Conservation (phyloP, 1,140 invertebrate species). For the Hesperophylax magnus region DNA sequence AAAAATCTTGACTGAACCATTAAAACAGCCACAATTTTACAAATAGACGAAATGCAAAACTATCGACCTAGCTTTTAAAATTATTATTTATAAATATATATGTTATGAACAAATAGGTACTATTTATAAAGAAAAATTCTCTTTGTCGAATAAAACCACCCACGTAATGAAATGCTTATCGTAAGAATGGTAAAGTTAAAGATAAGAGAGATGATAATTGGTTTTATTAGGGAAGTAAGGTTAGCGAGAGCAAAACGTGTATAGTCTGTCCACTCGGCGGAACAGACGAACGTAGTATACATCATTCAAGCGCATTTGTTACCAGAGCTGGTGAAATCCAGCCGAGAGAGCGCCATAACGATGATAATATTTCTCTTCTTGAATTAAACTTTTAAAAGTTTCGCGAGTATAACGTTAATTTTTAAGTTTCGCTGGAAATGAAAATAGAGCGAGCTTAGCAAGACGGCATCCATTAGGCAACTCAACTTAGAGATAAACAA, state of each 20-base stretch:
- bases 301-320: constrained; percentile 24
- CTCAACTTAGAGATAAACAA: constrained; percentile 11
- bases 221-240: too few species aligned
- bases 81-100: too few species aligned
- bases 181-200: not conserved
- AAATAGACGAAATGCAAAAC: too few species aligned
- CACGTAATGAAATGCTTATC: not conserved
- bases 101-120: too few species aligned
- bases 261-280: constrained; percentile 23
- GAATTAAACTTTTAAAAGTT: constrained; percentile 52
- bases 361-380: constrained; percentile 50
- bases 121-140: too few species aligned
- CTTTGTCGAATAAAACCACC: too few species aligned
- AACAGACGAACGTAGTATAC: constrained; percentile 6
- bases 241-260: not conserved
- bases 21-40: too few species aligned
- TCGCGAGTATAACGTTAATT: constrained; percentile 49
- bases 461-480: constrained; percentile 38
- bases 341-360: constrained; percentile 28
- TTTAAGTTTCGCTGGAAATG: constrained; percentile 46
- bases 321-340: constrained; percentile 7
- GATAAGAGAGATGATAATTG: not conserved
- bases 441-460: constrained; percentile 38
- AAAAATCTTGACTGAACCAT: too few species aligned
- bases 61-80: too few species aligned